A percentile compares a stretch with the other conserved stretches of the same genome.
Evolutionary conservation across 2,888 invertebrate species (phyloP).

Genomic region (Agrotis clavis): DNA sequence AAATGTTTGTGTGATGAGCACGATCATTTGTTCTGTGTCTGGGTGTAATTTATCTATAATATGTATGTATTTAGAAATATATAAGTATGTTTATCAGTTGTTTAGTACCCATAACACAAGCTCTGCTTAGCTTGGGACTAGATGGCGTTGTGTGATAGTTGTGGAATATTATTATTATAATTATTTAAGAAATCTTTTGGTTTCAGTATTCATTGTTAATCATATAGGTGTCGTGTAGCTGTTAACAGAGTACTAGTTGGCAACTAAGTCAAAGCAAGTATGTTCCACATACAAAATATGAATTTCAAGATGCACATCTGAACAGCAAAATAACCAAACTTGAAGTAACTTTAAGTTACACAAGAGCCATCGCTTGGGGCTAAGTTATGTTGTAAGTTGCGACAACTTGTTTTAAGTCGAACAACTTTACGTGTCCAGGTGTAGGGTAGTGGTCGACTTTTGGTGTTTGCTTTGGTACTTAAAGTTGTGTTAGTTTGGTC

Average conservation of each 20-base stretch:
- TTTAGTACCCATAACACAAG: too few relatives aligned
- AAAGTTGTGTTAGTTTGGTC: slow-evolving; percentile 20
- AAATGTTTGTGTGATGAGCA: too few relatives aligned
- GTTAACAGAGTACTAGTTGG: too few relatives aligned
- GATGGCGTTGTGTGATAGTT: too few relatives aligned
- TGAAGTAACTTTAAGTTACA: slow-evolving; percentile 25
- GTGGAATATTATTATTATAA: too few relatives aligned
- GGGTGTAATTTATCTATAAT: too few relatives aligned
- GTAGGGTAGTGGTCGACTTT: slow-evolving; percentile 34
- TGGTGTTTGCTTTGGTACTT: slow-evolving; percentile 39
- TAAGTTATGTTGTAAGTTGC: slow-evolving; percentile 50
- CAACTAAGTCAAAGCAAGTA: not conserved
- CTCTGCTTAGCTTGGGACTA: too few relatives aligned
- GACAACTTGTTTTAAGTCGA: slow-evolving; percentile 60
- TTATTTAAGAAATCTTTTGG: not conserved
- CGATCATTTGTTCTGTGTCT: too few relatives aligned
- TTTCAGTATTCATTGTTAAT: not conserved
- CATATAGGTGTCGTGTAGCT: too few relatives aligned
- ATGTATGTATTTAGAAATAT: too few relatives aligned
- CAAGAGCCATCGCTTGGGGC: slow-evolving; percentile 45
- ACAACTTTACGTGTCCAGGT: slow-evolving; percentile 54
- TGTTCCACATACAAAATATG: slow-evolving; percentile 12
- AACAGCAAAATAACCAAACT: slow-evolving; percentile 28
- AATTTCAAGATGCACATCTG: slow-evolving; percentile 17
- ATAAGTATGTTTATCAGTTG: too few relatives aligned